Evolutionary conservation across 2,888 invertebrate genomes (phyloP), one percentile per base, ranked within the genome.

Genomic region (Tetanocera ferruginea): DNA sequence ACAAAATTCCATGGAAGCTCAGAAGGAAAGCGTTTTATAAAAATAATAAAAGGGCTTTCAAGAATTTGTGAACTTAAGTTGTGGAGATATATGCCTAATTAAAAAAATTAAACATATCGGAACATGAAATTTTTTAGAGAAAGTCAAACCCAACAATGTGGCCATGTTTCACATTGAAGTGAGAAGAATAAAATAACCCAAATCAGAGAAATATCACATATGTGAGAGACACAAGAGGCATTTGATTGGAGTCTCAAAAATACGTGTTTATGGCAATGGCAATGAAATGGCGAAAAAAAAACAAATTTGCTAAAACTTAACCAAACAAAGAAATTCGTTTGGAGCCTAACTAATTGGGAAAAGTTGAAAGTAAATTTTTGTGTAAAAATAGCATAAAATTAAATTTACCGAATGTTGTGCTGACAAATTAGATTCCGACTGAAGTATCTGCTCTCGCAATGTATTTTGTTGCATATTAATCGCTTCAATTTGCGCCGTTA

Each of bases 401-500:
- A 66, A 49, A 81, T 78, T 87, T 86, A 96, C 97, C 87, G 97
- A 94, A 90, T 98, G 97, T 88, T 99, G 99, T 76, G 98, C 98
- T 84, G 95, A 94, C 82, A 99, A 92, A 92, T 99, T 99, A 87
- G 94, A 95, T 90, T 99, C 99, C 86, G 98, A 98, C 90, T 98
- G 98, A 84, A 94, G 93, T 81, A 99, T 96, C 91, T 99, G 97
- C 87, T 97, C 97, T 88, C 95, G 94, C 82, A 97, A 91, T 82
- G 94, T 92, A 87, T 93, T 93, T 89, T 97, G 96, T 90, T 97
- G 97, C 82, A 93, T 92, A 86, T 92, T 91, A 86, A 95, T 88
- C 86, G 90, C 91, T 87, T 92, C 94, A 88, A 91, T 91, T 87
- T 92, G 91, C 81, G 89, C 81, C 78, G 85, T 84, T 78, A 87